These are phyloP conservation scores for Alosa alosa DNA, from an alignment of 2,113 vertebrate genomes.

Conservation along the genomic window DNA sequence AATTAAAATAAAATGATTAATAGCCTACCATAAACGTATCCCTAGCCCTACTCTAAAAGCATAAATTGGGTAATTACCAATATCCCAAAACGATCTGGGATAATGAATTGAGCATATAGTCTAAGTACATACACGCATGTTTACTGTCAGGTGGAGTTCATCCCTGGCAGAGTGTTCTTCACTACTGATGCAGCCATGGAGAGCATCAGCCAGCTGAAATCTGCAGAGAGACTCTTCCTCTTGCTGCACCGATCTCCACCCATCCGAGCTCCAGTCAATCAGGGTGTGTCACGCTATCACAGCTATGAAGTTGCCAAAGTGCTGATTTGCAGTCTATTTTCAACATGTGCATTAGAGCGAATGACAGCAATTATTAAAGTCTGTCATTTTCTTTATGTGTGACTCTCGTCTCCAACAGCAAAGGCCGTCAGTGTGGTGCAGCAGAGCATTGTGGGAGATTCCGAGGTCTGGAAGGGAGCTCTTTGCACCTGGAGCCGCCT, in stretches of 20 bases:
- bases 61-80: not conserved
- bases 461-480: slow-evolving; percentile 50
- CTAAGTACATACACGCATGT: not conserved
- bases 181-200: slow-evolving; percentile 59
- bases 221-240: slow-evolving; percentile 84
- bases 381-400: not conserved
- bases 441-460: slow-evolving; percentile 56
- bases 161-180: slow-evolving; percentile 89
- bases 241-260: slow-evolving; percentile 73
- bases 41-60: not conserved
- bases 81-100: not conserved
- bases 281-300: slow-evolving; percentile 46
- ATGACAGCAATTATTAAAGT: not conserved
- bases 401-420: slow-evolving; percentile 40
- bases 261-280: slow-evolving; percentile 43
- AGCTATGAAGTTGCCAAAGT: not conserved
- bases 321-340: not conserved
- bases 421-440: slow-evolving; percentile 57
- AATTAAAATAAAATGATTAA: too few relatives aligned
- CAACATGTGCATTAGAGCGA: not conserved
- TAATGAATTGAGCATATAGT: not conserved
- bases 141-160: slow-evolving; percentile 73
- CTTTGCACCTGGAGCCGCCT: slow-evolving; percentile 63
- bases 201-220: slow-evolving; percentile 74
- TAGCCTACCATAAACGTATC: too few relatives aligned